A percentile compares a stretch with the other conserved stretches of the same genome.
These are phyloP conservation scores for Mythimna lalbum DNA, from an alignment of 2,888 invertebrate genomes.

Conservation along the genomic window DNA sequence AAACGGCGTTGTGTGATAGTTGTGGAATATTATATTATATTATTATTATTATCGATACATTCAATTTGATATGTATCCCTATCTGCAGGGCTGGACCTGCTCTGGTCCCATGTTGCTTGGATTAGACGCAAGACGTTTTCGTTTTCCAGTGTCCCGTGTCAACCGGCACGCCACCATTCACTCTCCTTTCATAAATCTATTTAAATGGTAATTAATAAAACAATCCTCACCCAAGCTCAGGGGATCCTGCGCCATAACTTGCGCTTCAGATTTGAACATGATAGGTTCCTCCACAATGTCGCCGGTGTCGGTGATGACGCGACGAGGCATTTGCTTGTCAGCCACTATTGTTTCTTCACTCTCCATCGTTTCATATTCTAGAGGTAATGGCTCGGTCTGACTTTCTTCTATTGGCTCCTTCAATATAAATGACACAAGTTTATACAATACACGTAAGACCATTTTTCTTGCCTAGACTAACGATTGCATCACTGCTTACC, in stretches of 20 bases:
- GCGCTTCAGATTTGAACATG: conserved; percentile 34
- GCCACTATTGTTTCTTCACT: conserved; percentile 42
- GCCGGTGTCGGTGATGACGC: conserved; percentile 85
- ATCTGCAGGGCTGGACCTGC: too few species aligned
- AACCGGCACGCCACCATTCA: background rate
- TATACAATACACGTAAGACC: background rate
- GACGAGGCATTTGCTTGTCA: conserved; percentile 73
- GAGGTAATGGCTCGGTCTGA: conserved; percentile 8
- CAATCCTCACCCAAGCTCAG: conserved; percentile 1
- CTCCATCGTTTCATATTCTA: conserved; percentile 47
- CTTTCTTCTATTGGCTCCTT: conserved; percentile 75
- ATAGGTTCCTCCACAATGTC: conserved; percentile 80
- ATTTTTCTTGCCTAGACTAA: too few species aligned
- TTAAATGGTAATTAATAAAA: background rate
- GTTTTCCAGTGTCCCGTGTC: background rate
- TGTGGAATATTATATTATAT: too few species aligned
- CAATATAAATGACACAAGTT: conserved; percentile 25
- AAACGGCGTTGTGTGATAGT: too few species aligned
- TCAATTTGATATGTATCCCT: too few species aligned
- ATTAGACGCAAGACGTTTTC: too few species aligned
- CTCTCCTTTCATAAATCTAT: background rate
- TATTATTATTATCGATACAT: too few species aligned
- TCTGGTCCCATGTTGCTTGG: too few species aligned
- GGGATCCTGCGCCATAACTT: background rate
- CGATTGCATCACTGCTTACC: too few species aligned